Conservation (phyloP, 2,113 vertebrate genomes). For the Beaufortia kweichowensis region DNA sequence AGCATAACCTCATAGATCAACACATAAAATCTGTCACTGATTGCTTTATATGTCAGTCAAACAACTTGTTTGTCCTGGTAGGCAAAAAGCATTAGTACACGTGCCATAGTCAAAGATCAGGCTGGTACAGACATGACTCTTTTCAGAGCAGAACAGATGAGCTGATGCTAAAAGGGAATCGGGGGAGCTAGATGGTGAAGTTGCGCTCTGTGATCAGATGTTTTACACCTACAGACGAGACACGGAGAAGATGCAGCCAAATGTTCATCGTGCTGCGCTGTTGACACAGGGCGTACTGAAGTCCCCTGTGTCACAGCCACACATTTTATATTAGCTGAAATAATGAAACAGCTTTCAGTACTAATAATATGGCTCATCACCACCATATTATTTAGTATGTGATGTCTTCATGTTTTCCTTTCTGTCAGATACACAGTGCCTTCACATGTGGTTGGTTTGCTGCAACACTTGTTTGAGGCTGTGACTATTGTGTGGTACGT, state of each 20-base stretch:
- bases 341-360: neutral
- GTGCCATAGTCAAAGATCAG: neutral
- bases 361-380: neutral
- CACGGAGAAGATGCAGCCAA: neutral
- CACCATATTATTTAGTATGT: neutral
- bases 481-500: conserved; percentile 21
- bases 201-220: neutral
- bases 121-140: neutral
- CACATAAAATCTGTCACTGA: too few species aligned
- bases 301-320: neutral
- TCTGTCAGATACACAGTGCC: neutral
- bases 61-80: too few species aligned
- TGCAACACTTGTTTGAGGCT: conserved; percentile 4
- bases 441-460: conserved; percentile 12
- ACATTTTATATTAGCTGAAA: neutral
- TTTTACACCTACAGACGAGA: neutral
- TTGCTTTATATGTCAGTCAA: too few species aligned
- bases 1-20: too few species aligned
- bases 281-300: neutral
- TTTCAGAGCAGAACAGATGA: neutral
- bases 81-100: too few species aligned
- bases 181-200: neutral
- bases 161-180: neutral
- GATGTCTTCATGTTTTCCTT: neutral
- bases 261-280: neutral